Conservation (phyloP, 2,888 invertebrate species). For the Eilema griseolum region DNA sequence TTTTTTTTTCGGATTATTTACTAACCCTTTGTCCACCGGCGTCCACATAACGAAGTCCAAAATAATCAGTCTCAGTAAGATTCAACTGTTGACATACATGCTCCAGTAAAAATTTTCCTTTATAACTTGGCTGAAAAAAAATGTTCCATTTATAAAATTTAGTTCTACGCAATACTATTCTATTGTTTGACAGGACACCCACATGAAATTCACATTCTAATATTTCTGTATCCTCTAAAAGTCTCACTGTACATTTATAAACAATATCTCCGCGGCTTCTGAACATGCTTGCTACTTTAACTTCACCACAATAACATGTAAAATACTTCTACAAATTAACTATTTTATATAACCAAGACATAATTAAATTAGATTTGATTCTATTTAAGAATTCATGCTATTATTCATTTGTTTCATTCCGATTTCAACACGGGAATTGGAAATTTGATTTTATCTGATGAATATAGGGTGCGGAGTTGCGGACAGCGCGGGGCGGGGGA, state of each 20-base stretch:
- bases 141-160: constrained; percentile 14
- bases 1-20: constrained; percentile 27
- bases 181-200: constrained; percentile 54
- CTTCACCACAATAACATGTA: constrained; percentile 32
- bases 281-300: constrained; percentile 79
- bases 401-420: constrained; percentile 64
- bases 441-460: neutral
- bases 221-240: constrained; percentile 96
- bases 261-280: constrained; percentile 92
- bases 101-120: constrained; percentile 95
- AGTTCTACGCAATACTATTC: neutral
- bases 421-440: constrained; percentile 48
- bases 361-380: constrained; percentile 48
- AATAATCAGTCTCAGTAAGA: constrained; percentile 97
- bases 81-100: constrained; percentile 96
- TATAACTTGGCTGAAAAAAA: constrained; percentile 92
- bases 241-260: constrained; percentile 95
- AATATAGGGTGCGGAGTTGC: constrained; percentile 22
- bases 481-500: constrained; percentile 47
- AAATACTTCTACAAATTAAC: constrained; percentile 39
- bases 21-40: constrained; percentile 95
- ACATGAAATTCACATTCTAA: constrained; percentile 96
- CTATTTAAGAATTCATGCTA: constrained; percentile 43
- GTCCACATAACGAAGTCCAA: constrained; percentile 97
- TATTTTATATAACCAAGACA: constrained; percentile 50